Evolutionary conservation across 2,797 vertebrate genomes (phyloP).

Genomic region (Argya squamiceps): DNA sequence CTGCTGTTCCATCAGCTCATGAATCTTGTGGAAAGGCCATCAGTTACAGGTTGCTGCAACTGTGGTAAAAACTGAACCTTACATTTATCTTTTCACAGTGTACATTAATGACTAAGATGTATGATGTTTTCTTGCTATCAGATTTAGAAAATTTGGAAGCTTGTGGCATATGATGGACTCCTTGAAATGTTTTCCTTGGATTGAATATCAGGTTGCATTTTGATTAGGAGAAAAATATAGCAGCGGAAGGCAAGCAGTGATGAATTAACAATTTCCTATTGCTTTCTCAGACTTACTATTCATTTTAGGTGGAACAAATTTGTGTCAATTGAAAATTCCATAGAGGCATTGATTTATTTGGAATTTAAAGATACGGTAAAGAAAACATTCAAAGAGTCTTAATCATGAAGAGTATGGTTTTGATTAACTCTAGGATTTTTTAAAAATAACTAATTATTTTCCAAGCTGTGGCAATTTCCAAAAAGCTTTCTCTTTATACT

Average conservation of each 20-base stretch:
- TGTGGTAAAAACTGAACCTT: slow-evolving; percentile 8
- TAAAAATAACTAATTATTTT: not conserved
- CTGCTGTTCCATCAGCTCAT: slow-evolving; percentile 7
- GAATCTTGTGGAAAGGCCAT: slow-evolving; percentile 40
- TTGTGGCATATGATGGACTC: slow-evolving; percentile 1
- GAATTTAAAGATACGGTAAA: slow-evolving; percentile 4
- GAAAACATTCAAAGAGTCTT: not conserved
- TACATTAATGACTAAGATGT: not conserved
- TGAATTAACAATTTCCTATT: slow-evolving; percentile 58
- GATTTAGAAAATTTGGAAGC: slow-evolving; percentile 33
- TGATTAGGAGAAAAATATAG: slow-evolving; percentile 32
- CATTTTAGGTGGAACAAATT: slow-evolving; percentile 54
- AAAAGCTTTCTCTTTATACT: not conserved
- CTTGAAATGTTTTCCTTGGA: slow-evolving; percentile 51
- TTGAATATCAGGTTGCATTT: slow-evolving; percentile 37
- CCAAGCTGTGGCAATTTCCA: not conserved
- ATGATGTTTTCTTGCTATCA: slow-evolving; percentile 9
- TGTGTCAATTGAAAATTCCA: slow-evolving; percentile 44
- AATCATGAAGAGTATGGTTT: not conserved
- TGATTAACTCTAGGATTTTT: not conserved
- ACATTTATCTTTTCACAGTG: slow-evolving; percentile 7
- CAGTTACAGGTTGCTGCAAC: slow-evolving; percentile 31
- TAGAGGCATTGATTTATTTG: slow-evolving; percentile 16
- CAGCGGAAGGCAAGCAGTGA: slow-evolving; percentile 26
- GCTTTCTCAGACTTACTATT: slow-evolving; percentile 23